phyloP scores from a whole-genome alignment of 1,140 invertebrate genomes.

The Zeugodacus cucurbitae region DNA sequence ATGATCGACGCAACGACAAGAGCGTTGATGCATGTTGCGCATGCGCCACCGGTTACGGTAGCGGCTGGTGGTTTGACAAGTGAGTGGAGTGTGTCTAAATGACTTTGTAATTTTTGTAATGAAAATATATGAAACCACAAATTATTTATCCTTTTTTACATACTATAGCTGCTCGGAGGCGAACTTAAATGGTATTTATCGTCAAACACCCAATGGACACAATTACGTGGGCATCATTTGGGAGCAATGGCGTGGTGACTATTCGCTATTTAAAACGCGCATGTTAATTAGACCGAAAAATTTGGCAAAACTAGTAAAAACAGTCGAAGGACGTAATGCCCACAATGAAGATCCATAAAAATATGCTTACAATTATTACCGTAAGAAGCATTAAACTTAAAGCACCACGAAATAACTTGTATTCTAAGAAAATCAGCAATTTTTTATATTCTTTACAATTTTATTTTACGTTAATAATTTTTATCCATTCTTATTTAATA shows the following conservation, averaged over 20 bases:
- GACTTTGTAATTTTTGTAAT: neutral
- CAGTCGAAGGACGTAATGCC: neutral
- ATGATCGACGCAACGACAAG: conserved; percentile 71
- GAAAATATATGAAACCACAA: neutral
- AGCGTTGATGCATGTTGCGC: conserved; percentile 67
- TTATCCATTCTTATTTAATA: neutral
- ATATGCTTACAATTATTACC: neutral
- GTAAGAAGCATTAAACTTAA: too few relatives aligned
- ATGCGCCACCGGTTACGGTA: conserved; percentile 68
- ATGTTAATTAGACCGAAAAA: conserved; percentile 57
- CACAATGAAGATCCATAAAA: conserved; percentile 40
- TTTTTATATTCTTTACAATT: neutral
- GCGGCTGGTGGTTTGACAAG: conserved; percentile 75
- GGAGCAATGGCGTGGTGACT: conserved; percentile 70
- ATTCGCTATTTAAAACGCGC: conserved; percentile 56
- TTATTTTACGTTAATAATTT: conserved; percentile 22
- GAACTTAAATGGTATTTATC: conserved; percentile 72
- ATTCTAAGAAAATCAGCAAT: neutral
- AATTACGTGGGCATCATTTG: conserved; percentile 71
- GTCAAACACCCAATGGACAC: conserved; percentile 67
- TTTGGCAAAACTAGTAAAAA: neutral
- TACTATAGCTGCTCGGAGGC: conserved; percentile 70
- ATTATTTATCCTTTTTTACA: neutral
- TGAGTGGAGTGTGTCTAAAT: conserved; percentile 48
- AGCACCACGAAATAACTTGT: too few relatives aligned